Conservation (phyloP, 1,140 invertebrate species). For the Pseudoatta argentina region DNA sequence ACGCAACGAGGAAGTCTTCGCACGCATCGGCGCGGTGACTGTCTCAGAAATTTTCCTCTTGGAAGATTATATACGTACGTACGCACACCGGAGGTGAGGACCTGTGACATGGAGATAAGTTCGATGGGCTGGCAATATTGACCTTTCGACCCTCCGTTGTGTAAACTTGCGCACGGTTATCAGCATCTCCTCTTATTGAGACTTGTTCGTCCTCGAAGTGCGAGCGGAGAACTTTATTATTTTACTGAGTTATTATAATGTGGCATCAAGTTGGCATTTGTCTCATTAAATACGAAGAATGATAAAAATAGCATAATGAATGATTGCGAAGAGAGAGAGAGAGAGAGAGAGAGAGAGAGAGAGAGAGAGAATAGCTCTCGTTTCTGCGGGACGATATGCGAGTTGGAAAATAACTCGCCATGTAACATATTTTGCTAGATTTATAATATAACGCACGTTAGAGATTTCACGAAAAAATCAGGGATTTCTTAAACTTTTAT, state of each 20-base stretch:
- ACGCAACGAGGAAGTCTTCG: slow-evolving; percentile 54
- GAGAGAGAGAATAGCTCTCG: neutral
- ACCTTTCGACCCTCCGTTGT: slow-evolving; percentile 67
- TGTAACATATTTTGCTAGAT: neutral
- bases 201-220: slow-evolving; percentile 38
- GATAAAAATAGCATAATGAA: slow-evolving; percentile 35
- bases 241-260: slow-evolving; percentile 53
- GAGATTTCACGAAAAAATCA: neutral
- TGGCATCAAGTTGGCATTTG: neutral
- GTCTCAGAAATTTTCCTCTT: slow-evolving; percentile 68
- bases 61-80: slow-evolving; percentile 27
- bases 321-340: neutral
- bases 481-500: neutral
- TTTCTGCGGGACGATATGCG: neutral
- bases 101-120: slow-evolving; percentile 73
- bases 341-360: neutral
- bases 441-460: neutral
- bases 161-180: slow-evolving; percentile 66
- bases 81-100: slow-evolving; percentile 56
- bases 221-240: slow-evolving; percentile 64
- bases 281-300: slow-evolving; percentile 38
- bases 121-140: slow-evolving; percentile 75
- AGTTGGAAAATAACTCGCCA: slow-evolving; percentile 3
- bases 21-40: slow-evolving; percentile 56
- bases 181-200: slow-evolving; percentile 58